These are phyloP conservation scores for Cryptotis parvus DNA, from an alignment of 2,113 vertebrate genomes.

Conservation along the genomic window DNA sequence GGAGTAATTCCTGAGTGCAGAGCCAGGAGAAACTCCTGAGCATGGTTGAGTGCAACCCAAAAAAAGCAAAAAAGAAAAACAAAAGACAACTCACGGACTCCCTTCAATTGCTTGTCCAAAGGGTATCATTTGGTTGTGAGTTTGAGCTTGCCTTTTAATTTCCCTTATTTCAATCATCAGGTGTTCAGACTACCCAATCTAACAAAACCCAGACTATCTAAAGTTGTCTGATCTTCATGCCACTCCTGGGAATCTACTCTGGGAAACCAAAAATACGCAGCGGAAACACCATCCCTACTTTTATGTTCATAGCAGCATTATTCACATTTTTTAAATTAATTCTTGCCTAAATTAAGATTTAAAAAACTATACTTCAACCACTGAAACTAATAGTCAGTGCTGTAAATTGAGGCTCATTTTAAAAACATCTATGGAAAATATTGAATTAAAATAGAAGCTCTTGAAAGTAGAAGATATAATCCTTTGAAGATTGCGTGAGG, in stretches of 20 bases:
- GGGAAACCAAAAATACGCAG: too few species aligned
- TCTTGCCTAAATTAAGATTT: slow-evolving; percentile 49
- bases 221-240: slow-evolving; percentile 46
- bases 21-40: too few species aligned
- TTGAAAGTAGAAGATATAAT: too few species aligned
- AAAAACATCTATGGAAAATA: slow-evolving; percentile 38
- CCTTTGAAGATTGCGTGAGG: slow-evolving; percentile 54
- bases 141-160: slow-evolving; percentile 46
- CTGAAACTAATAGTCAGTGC: slow-evolving; percentile 3
- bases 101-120: slow-evolving; percentile 34
- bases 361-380: slow-evolving; percentile 66
- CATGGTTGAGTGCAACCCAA: too few species aligned
- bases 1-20: too few species aligned
- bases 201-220: too few species aligned
- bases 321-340: too few species aligned
- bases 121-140: neutral
- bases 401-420: slow-evolving; percentile 43
- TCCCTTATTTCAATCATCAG: slow-evolving; percentile 11
- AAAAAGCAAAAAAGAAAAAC: too few species aligned
- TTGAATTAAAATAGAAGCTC: slow-evolving; percentile 55
- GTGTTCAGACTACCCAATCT: too few species aligned
- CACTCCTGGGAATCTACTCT: too few species aligned
- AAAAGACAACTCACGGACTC: neutral
- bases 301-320: too few species aligned
- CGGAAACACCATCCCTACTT: too few species aligned